Percentiles rank a stretch among this genome's conserved stretches.
Conservation (phyloP, 2,797 vertebrate genomes). For the Sus cebifrons region DNA sequence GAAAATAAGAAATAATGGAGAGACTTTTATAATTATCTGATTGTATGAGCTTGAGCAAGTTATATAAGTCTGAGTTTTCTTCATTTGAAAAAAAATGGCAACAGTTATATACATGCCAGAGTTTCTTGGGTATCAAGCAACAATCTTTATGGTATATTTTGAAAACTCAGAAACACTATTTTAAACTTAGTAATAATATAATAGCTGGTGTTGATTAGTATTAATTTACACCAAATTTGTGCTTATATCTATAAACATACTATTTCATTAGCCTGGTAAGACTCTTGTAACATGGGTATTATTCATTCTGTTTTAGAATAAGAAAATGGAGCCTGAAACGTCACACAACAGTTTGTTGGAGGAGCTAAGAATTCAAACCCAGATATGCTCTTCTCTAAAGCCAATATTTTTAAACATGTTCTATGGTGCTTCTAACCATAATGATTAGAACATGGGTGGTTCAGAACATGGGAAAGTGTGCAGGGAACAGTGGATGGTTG, state of each 20-base stretch:
- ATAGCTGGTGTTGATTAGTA: not conserved
- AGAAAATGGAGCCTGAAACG: not conserved
- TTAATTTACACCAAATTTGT: conserved; percentile 5
- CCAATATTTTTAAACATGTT: not conserved
- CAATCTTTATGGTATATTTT: not conserved
- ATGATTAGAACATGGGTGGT: not conserved
- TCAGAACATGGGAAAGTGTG: rapidly evolving
- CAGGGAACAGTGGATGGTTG: not conserved
- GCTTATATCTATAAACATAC: not conserved
- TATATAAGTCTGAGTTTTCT: not conserved
- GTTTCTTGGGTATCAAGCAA: not conserved
- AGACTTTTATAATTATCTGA: not conserved
- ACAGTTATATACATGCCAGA: not conserved
- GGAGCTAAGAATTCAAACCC: not conserved
- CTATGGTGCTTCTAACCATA: not conserved
- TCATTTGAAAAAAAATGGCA: not conserved
- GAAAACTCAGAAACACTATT: not conserved
- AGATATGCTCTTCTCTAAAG: not conserved
- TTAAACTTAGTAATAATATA: not conserved
- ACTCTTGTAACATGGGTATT: not conserved
- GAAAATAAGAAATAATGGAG: not conserved
- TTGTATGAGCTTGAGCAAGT: not conserved
- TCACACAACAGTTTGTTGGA: not conserved
- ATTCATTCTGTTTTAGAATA: not conserved
- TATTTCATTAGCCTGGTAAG: not conserved